Evolutionary conservation across 2,888 invertebrate species (phyloP).

Genomic region (Tribolium freemani): DNA sequence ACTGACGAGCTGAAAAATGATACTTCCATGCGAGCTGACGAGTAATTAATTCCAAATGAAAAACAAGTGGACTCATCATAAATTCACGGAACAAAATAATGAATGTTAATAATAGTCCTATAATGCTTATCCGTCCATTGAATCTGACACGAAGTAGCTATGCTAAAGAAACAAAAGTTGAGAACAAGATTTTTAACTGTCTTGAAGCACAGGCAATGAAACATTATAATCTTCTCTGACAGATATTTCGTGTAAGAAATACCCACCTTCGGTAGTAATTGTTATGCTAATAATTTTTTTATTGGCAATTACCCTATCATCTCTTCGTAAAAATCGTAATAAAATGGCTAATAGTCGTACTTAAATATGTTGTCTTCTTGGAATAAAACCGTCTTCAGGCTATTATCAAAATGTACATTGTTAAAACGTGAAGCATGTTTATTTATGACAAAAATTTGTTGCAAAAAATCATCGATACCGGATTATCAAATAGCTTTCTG

Average conservation of each 20-base stretch:
- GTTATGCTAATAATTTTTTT: background rate
- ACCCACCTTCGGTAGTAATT: slow-evolving; percentile 2
- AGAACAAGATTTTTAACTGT: slow-evolving; percentile 6
- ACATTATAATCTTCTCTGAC: slow-evolving; percentile 8
- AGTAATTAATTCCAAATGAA: background rate
- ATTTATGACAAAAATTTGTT: background rate
- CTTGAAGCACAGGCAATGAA: background rate
- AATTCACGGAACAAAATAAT: background rate
- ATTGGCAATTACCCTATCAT: background rate
- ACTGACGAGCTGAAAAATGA: background rate
- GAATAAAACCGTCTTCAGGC: background rate
- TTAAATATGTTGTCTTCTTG: background rate
- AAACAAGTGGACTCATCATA: background rate
- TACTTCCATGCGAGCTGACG: background rate
- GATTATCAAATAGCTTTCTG: background rate
- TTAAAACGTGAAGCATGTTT: background rate
- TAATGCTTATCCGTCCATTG: background rate
- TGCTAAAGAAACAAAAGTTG: slow-evolving; percentile 1
- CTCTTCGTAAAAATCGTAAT: background rate
- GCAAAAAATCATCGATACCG: background rate
- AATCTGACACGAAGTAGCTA: background rate
- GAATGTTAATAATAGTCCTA: slow-evolving; percentile 3
- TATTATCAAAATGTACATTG: background rate
- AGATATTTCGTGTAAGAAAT: background rate
- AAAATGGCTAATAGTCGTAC: background rate